Conservation (phyloP, 2,888 invertebrate species). For the Hirtodrosophila alboralis region DNA sequence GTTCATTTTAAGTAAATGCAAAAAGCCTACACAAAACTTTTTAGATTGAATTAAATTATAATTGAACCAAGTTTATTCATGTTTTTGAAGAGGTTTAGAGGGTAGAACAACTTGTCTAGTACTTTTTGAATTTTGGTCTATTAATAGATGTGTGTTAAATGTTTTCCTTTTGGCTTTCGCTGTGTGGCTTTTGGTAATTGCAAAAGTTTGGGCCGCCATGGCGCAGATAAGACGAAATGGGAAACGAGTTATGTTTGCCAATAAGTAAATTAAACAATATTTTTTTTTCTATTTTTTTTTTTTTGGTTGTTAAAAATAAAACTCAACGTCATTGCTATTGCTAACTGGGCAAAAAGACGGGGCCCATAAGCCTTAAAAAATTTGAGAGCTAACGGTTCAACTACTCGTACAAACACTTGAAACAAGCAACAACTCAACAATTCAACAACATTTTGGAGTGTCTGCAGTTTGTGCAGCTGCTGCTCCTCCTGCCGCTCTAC, state of each 20-base stretch:
- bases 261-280: conserved; percentile 62
- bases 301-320: conserved; percentile 44
- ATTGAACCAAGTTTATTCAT: not conserved
- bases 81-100: conserved; percentile 3
- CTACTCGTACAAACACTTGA: conserved; percentile 51
- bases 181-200: conserved; percentile 32
- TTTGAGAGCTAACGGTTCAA: conserved; percentile 44
- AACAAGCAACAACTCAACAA: conserved; percentile 47
- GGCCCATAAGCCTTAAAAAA: conserved; percentile 4
- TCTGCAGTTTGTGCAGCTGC: conserved; percentile 45
- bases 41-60: too few relatives aligned
- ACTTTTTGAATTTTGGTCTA: conserved; percentile 28
- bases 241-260: conserved; percentile 59
- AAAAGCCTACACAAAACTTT: too few relatives aligned
- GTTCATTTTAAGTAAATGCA: too few relatives aligned
- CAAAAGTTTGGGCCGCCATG: conserved; percentile 35
- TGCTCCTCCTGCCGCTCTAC: conserved; percentile 14
- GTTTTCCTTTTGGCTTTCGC: conserved; percentile 23
- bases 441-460: conserved; percentile 41
- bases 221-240: conserved; percentile 51
- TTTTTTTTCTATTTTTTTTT: conserved; percentile 6
- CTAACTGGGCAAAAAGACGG: conserved; percentile 28
- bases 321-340: conserved; percentile 61
- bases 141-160: conserved; percentile 34
- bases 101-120: not conserved